Conservation (phyloP, 2,113 vertebrate species). For the Aegithalos caudatus region DNA sequence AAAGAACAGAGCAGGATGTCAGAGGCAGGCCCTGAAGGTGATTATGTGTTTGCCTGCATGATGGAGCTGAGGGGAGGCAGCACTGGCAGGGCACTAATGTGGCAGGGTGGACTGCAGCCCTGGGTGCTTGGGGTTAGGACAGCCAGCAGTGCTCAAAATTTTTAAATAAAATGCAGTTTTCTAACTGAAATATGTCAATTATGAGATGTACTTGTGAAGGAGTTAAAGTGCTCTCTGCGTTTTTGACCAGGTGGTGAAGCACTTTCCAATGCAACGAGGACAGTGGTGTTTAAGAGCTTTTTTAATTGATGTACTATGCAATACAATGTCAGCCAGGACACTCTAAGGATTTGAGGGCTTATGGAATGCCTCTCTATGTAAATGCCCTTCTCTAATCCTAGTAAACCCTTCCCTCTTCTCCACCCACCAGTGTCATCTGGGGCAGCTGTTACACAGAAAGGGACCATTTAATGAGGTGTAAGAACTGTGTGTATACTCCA, state of each 20-base stretch:
- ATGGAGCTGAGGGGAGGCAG: neutral
- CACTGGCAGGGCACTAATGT: rapidly evolving
- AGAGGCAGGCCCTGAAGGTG: neutral
- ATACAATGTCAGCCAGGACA: neutral
- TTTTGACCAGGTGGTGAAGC: neutral
- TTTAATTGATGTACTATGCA: neutral
- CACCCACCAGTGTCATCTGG: neutral
- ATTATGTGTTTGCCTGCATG: rapidly evolving
- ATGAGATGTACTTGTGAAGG: neutral
- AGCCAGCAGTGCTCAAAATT: neutral
- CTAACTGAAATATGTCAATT: neutral
- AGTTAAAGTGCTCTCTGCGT: neutral
- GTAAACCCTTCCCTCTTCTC: neutral
- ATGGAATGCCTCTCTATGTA: neutral
- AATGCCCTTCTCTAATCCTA: neutral
- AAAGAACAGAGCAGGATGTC: neutral
- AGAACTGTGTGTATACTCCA: neutral
- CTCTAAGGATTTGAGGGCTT: neutral
- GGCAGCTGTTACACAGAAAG: neutral
- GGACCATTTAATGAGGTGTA: neutral
- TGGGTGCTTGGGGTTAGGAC: neutral
- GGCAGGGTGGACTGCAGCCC: rapidly evolving
- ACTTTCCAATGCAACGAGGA: neutral
- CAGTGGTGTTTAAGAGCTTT: neutral
- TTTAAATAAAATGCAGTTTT: neutral